Percentiles rank a stretch among this genome's conserved stretches.
Evolutionary conservation across 2,113 vertebrate species (phyloP).

Genomic region (Xiphias gladius): DNA sequence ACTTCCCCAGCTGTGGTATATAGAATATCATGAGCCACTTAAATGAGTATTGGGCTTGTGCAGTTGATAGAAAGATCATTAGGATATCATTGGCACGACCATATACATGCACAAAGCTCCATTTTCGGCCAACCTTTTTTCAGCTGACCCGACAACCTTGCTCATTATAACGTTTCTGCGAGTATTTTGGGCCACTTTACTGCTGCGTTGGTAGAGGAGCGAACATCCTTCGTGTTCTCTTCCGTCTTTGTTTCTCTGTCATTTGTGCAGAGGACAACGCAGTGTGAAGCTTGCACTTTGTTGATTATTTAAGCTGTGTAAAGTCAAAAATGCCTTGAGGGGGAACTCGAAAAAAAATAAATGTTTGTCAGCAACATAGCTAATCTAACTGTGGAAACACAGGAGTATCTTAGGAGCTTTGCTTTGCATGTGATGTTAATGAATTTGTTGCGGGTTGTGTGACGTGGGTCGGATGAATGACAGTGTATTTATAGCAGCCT

Average conservation of each 20-base stretch:
- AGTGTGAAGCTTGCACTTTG: neutral
- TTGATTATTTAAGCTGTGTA: conserved; percentile 8
- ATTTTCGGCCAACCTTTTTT: conserved; percentile 7
- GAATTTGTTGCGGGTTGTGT: conserved; percentile 59
- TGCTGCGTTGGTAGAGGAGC: conserved; percentile 9
- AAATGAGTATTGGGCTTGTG: conserved; percentile 53
- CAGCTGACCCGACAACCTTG: conserved; percentile 15
- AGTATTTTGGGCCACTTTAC: neutral
- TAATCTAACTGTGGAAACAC: neutral
- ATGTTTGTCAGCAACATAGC: neutral
- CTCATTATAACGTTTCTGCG: conserved; percentile 8
- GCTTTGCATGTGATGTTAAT: conserved; percentile 37
- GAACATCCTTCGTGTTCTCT: neutral
- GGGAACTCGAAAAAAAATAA: neutral
- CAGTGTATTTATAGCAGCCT: conserved; percentile 66
- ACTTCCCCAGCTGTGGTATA: conserved; percentile 79
- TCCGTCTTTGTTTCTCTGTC: neutral
- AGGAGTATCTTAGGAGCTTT: neutral
- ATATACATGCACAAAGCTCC: conserved; percentile 9
- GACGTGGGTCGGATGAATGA: conserved; percentile 39
- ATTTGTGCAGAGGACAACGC: conserved; percentile 9
- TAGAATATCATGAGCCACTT: conserved; percentile 60
- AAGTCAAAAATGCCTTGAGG: conserved; percentile 2
- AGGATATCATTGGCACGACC: conserved; percentile 42
- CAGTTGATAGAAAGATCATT: conserved; percentile 68